Conservation (phyloP, 1,140 invertebrate genomes). For the Drosophila tropicalis region DNA sequence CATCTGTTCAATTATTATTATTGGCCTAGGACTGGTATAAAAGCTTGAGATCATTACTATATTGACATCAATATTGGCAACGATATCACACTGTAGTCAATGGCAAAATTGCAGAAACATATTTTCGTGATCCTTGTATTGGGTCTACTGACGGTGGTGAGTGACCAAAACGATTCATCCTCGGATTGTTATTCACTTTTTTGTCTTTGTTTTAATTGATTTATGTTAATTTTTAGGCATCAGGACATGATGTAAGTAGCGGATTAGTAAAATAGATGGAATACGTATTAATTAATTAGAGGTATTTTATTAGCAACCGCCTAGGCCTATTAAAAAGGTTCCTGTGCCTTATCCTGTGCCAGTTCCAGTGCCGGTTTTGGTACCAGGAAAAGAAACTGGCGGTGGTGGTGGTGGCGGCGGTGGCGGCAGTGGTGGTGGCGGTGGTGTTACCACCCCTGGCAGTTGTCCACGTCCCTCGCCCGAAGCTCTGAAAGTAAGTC, state of each 20-base stretch:
- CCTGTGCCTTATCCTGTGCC: constrained; percentile 34
- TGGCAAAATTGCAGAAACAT: constrained; percentile 27
- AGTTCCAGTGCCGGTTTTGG: constrained; percentile 26
- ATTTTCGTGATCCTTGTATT: constrained; percentile 10
- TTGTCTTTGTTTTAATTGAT: background rate
- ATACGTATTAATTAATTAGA: background rate
- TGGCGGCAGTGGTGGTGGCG: constrained; percentile 9
- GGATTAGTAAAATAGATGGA: background rate
- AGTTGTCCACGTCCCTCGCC: constrained; percentile 57
- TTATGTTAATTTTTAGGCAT: constrained; percentile 18
- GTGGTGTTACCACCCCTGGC: constrained; percentile 5
- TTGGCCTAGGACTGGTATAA: constrained; percentile 6
- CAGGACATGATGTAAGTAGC: constrained; percentile 43
- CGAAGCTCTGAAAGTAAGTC: constrained; percentile 52
- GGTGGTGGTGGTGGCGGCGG: constrained; percentile 6
- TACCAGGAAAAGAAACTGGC: background rate
- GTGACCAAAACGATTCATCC: background rate
- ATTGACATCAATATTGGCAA: background rate
- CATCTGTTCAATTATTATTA: constrained; percentile 10
- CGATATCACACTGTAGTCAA: background rate
- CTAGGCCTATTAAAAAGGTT: constrained; percentile 29
- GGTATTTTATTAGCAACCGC: constrained; percentile 19
- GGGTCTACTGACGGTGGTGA: constrained; percentile 28
- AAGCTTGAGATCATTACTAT: background rate
- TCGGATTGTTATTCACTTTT: background rate